Evolutionary conservation across 1,140 invertebrate species (phyloP).

Genomic region (Carcinoscorpius rotundicauda): DNA sequence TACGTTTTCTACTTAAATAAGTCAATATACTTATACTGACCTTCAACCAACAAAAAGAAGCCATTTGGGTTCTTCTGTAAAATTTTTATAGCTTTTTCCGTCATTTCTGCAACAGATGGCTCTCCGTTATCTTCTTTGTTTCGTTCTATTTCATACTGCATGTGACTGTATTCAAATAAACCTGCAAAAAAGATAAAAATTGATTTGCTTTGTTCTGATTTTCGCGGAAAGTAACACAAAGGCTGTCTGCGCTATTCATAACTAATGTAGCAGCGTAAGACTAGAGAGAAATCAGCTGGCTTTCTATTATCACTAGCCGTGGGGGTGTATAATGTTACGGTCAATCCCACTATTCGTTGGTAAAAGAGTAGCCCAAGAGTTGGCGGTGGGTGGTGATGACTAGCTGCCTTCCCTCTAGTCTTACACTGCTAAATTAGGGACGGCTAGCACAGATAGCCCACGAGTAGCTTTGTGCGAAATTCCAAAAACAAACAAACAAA

Average conservation of each 20-base stretch:
- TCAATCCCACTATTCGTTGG: too few relatives aligned
- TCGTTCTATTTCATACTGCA: slow-evolving; percentile 34
- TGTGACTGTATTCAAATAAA: slow-evolving; percentile 33
- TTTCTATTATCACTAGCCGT: not conserved
- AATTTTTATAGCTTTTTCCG: slow-evolving; percentile 33
- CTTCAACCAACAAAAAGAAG: slow-evolving; percentile 34
- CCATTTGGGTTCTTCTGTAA: slow-evolving; percentile 33
- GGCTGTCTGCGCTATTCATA: not conserved
- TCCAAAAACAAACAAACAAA: too few relatives aligned
- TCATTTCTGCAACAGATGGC: slow-evolving; percentile 36
- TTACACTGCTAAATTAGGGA: too few relatives aligned
- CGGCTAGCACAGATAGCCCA: too few relatives aligned
- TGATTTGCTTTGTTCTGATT: not conserved
- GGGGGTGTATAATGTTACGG: slow-evolving; percentile 28
- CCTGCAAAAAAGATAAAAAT: slow-evolving; percentile 19
- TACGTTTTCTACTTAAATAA: too few relatives aligned
- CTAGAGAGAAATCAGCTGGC: slow-evolving; percentile 27
- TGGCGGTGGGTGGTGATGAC: too few relatives aligned
- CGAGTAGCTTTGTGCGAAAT: too few relatives aligned
- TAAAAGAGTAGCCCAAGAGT: too few relatives aligned
- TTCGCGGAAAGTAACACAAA: not conserved
- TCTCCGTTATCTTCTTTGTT: slow-evolving; percentile 22
- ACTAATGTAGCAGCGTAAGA: slow-evolving; percentile 27
- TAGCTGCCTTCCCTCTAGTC: too few relatives aligned
- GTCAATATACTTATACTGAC: slow-evolving; percentile 3